Percentiles rank a stretch among this genome's conserved stretches.
Evolutionary conservation across 2,113 vertebrate species (phyloP).

Genomic region (Lepus timidus): DNA sequence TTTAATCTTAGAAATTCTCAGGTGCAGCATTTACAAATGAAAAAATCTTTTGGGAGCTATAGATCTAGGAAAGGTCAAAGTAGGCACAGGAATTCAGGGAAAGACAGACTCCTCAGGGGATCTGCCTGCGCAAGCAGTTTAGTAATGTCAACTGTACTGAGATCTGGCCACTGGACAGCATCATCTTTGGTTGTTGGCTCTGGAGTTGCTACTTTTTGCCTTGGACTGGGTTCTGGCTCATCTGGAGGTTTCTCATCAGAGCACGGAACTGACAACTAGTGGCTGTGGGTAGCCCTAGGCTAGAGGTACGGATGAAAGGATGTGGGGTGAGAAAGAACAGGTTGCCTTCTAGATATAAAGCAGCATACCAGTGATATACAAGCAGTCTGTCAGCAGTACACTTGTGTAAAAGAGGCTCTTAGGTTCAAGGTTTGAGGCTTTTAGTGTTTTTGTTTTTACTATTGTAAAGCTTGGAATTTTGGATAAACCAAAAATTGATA

Average conservation of each 20-base stretch:
- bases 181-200: not conserved
- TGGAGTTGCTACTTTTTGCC: not conserved
- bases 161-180: not conserved
- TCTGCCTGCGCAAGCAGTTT: too few relatives aligned
- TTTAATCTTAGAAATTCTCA: constrained; percentile 19
- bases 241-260: not conserved
- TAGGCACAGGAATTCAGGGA: not conserved
- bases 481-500: not conserved
- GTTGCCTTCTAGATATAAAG: not conserved
- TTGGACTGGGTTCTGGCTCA: not conserved
- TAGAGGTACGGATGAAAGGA: not conserved
- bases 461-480: not conserved
- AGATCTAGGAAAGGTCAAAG: not conserved
- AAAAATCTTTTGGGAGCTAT: constrained; percentile 11
- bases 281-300: not conserved
- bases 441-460: not conserved
- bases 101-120: not conserved
- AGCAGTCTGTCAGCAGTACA: not conserved
- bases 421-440: not conserved
- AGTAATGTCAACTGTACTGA: not conserved
- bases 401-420: not conserved
- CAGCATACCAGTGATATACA: too few relatives aligned
- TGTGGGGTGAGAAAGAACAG: not conserved
- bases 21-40: not conserved
- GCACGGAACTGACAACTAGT: not conserved